Evolutionary conservation across 2,888 invertebrate species (phyloP).

Genomic region (Melieria omissa): DNA sequence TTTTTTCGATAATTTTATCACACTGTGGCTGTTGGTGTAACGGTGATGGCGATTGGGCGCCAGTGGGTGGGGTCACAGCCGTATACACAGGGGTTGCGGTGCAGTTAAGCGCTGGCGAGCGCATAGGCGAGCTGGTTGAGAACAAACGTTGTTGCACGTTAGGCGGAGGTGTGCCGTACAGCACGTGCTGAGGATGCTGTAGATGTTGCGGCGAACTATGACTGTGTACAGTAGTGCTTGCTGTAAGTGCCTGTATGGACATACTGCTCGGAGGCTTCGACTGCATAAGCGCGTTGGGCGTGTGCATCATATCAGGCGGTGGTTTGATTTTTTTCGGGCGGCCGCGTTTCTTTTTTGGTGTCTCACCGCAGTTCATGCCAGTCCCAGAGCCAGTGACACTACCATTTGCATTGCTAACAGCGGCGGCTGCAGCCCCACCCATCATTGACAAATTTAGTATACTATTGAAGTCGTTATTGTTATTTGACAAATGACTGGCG

Average conservation of each 20-base stretch:
- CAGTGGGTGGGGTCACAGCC: slow-evolving; percentile 45
- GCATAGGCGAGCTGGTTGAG: slow-evolving; percentile 59
- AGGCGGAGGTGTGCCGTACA: slow-evolving; percentile 53
- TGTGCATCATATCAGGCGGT: slow-evolving; percentile 51
- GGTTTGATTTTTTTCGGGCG: slow-evolving; percentile 87
- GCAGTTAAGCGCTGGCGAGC: slow-evolving; percentile 60
- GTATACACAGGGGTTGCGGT: slow-evolving; percentile 49
- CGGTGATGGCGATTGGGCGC: slow-evolving; percentile 34
- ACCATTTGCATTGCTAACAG: slow-evolving; percentile 56
- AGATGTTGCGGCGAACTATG: slow-evolving; percentile 48
- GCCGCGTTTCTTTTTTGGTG: slow-evolving; percentile 88
- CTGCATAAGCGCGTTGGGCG: slow-evolving; percentile 69
- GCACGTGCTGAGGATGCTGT: slow-evolving; percentile 51
- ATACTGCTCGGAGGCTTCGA: slow-evolving; percentile 52
- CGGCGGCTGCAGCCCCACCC: slow-evolving; percentile 56
- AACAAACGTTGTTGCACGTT: slow-evolving; percentile 3
- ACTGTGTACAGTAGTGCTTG: neutral
- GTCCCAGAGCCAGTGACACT: slow-evolving; percentile 52
- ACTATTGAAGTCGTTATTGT: slow-evolving; percentile 66
- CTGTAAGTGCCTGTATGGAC: slow-evolving; percentile 50
- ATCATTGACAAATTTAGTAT: slow-evolving; percentile 59
- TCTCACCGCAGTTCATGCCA: slow-evolving; percentile 67
- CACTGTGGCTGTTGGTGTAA: slow-evolving; percentile 38
- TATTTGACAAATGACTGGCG: slow-evolving; percentile 56
- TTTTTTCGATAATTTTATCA: slow-evolving; percentile 31